These are phyloP conservation scores for Rousettus madagascariensis DNA, from an alignment of 2,797 vertebrate genomes.

Conservation along the genomic window DNA sequence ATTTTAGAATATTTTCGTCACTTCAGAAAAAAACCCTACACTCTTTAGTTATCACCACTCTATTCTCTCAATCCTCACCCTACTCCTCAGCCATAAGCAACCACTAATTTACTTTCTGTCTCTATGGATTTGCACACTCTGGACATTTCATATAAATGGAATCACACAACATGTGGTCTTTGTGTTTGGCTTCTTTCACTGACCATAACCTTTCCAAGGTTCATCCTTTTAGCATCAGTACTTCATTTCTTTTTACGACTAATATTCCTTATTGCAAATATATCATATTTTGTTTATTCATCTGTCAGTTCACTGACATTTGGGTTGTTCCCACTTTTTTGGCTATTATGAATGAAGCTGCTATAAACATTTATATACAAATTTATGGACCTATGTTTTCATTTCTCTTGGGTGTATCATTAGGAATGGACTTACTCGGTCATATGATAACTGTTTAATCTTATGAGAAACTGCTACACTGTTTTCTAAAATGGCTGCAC, in stretches of 20 bases:
- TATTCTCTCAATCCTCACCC: background rate
- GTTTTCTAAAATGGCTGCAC: background rate
- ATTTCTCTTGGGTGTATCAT: background rate
- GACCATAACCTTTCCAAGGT: background rate
- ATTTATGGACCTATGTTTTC: background rate
- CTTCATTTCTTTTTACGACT: background rate
- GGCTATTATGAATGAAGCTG: background rate
- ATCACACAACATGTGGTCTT: background rate
- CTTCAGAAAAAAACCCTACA: background rate
- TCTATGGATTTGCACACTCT: background rate
- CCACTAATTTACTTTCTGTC: background rate
- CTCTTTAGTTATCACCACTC: background rate
- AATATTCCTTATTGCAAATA: background rate
- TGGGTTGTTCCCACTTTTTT: background rate
- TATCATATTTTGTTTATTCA: background rate
- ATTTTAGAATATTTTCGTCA: background rate
- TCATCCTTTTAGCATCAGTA: background rate
- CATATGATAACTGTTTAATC: background rate
- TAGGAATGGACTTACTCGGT: background rate
- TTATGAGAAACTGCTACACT: background rate
- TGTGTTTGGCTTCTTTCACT: background rate
- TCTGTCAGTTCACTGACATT: background rate
- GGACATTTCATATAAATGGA: background rate
- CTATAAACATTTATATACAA: background rate
- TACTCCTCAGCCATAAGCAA: background rate